Evolutionary conservation across 2,888 invertebrate genomes (phyloP).

Genomic region (Tyria jacobaeae): DNA sequence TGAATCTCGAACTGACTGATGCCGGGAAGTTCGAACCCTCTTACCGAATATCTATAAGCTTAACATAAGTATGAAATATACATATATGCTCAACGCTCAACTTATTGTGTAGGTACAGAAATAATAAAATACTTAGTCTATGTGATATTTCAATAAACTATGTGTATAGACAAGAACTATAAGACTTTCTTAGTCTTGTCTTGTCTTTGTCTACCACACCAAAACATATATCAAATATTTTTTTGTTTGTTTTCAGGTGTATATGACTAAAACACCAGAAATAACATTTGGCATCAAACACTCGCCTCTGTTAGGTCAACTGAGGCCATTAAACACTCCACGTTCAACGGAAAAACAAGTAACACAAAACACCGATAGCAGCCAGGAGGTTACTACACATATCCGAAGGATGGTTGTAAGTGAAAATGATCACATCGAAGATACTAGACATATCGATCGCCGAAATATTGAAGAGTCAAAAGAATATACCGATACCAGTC

Average conservation of each 20-base stretch:
- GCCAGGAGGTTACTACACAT: constrained; percentile 25
- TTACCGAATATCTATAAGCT: too few species aligned
- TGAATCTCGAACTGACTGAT: too few species aligned
- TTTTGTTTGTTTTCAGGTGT: constrained; percentile 60
- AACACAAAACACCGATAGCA: constrained; percentile 26
- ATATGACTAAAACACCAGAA: constrained; percentile 72
- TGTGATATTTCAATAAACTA: too few species aligned
- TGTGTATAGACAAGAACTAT: too few species aligned
- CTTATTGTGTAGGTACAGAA: too few species aligned
- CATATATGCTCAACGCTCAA: too few species aligned
- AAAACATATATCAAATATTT: background rate
- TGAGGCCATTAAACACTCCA: constrained; percentile 67
- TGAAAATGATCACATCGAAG: constrained; percentile 43
- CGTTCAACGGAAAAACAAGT: constrained; percentile 48
- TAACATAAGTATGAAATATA: too few species aligned
- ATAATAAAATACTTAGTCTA: too few species aligned
- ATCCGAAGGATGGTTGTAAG: constrained; percentile 32
- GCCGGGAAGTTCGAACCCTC: too few species aligned
- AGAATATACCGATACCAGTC: constrained; percentile 41
- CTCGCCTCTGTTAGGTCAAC: constrained; percentile 90
- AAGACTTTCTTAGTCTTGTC: too few species aligned
- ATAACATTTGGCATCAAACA: constrained; percentile 95
- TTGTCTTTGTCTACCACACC: too few species aligned
- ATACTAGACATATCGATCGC: constrained; percentile 42
- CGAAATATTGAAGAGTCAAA: constrained; percentile 38